Evolutionary conservation across 2,113 vertebrate species (phyloP), one percentile per base, ranked within the genome.

Genomic region (Eubucco bourcierii): DNA sequence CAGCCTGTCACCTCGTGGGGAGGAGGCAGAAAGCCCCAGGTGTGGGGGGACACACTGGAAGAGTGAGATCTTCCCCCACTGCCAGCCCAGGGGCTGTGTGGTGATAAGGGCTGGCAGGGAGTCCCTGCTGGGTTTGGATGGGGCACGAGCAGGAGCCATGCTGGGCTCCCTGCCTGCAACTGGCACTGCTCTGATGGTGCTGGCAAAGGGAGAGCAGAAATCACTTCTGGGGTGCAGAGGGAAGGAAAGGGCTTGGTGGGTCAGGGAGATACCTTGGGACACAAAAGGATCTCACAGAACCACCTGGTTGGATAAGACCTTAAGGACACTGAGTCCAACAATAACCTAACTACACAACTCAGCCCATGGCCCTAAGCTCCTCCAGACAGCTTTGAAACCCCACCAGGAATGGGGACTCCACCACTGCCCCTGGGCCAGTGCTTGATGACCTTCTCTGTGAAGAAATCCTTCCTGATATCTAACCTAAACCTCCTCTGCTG

Each of bases 271-370:
- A 37, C 73, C 13, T 18, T 24, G 31, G 44, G 47, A 12, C 0
- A 1, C 20, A 27, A 8, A 55, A 56, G 16, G 25, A 17, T 72
- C 7, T 78, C 3, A 0, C 13, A 9, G 55, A 39, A 8, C 16
- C 47, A 50, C 21, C 20, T 50, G 47, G 47, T 50, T 20, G 47
- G 47, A 50, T 11, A 50, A 50, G 47, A 23, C 47, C 20, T 50
- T 21, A 50, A 50, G 47, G 20, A 10, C 47, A 21, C 21, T 21
- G 20, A 50, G 47, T 50, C 47, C 19, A 23, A 47, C 47, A 18
- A 50, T 21, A 50, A 50, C 19, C 47, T 12, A 50, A 50, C 47
- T 50, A 10, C 9, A 23, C 21, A 50, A 50, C 20, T 50, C 20
- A 50, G 20, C 23, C 47, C 47, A 50, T 50, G 47, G 47, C 47